phyloP scores from a whole-genome alignment of 2,888 invertebrate species.

The Drosophila parthenogenetica region DNA sequence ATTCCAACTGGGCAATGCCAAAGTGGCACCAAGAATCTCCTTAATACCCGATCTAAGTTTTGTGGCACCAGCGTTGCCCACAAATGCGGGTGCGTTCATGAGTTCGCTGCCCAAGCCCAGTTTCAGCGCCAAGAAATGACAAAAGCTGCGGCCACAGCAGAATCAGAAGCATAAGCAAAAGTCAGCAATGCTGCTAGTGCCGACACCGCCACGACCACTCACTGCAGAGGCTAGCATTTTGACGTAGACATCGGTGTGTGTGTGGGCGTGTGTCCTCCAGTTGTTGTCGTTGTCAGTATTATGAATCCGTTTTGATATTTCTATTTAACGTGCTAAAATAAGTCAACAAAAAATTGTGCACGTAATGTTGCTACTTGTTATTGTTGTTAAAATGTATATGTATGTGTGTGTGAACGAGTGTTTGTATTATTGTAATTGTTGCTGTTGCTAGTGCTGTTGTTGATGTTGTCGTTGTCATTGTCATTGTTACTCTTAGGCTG shows the following conservation, averaged over 20 bases:
- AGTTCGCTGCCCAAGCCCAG: slow-evolving; percentile 82
- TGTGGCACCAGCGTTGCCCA: slow-evolving; percentile 85
- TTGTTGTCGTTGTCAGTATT: slow-evolving; percentile 61
- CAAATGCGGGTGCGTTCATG: slow-evolving; percentile 82
- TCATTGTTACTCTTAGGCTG: slow-evolving; percentile 38
- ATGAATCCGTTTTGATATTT: slow-evolving; percentile 77
- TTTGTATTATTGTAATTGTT: slow-evolving; percentile 20
- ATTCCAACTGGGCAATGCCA: slow-evolving; percentile 81
- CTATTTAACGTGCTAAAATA: slow-evolving; percentile 42
- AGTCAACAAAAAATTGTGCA: slow-evolving; percentile 29
- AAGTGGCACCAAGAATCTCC: slow-evolving; percentile 85
- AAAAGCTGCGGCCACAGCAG: slow-evolving; percentile 77
- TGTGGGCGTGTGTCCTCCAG: slow-evolving; percentile 18
- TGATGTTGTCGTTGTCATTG: slow-evolving; percentile 32
- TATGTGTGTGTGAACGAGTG: slow-evolving; percentile 26
- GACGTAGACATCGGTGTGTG: slow-evolving; percentile 45
- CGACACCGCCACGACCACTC: slow-evolving; percentile 42
- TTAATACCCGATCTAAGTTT: slow-evolving; percentile 87
- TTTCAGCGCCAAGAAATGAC: slow-evolving; percentile 84
- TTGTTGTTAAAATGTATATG: slow-evolving; percentile 52
- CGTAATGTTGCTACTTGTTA: slow-evolving; percentile 45
- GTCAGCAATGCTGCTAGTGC: slow-evolving; percentile 30
- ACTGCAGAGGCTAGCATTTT: slow-evolving; percentile 58
- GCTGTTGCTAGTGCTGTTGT: slow-evolving; percentile 20
- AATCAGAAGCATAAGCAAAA: slow-evolving; percentile 34